A percentile compares a stretch with the other conserved stretches of the same genome.
Conservation (phyloP, 2,797 vertebrate genomes). For the Valencia hispanica region DNA sequence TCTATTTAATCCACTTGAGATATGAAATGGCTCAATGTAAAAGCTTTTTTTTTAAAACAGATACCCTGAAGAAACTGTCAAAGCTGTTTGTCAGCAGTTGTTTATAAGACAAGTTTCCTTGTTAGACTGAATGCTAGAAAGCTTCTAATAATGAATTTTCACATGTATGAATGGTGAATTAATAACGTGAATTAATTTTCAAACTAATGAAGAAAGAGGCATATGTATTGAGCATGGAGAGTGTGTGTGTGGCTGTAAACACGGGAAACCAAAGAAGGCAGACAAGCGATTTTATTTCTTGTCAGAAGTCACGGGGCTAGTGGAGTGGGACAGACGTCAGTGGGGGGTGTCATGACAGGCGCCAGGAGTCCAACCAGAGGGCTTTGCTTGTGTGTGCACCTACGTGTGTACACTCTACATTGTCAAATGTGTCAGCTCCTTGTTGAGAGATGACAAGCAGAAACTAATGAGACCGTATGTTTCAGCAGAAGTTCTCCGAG, state of each 20-base stretch:
- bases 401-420: constrained; percentile 14
- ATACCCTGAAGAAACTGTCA: neutral
- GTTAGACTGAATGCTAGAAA: constrained; percentile 8
- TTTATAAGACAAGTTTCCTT: constrained; percentile 7
- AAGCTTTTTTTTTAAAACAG: neutral
- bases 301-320: constrained; percentile 37
- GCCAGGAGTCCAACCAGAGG: constrained; percentile 56
- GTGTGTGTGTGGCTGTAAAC: constrained; percentile 8
- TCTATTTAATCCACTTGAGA: constrained; percentile 39
- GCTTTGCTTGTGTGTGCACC: constrained; percentile 11
- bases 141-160: constrained; percentile 5
- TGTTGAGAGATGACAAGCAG: constrained; percentile 71
- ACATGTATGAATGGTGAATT: constrained; percentile 3
- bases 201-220: constrained; percentile 8
- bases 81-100: neutral
- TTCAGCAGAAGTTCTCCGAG: constrained; percentile 46
- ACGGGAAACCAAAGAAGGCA: constrained; percentile 2
- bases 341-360: constrained; percentile 54
- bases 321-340: constrained; percentile 44
- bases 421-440: constrained; percentile 57
- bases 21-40: constrained; percentile 18
- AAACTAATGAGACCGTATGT: constrained; percentile 74
- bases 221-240: neutral
- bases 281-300: constrained; percentile 20
- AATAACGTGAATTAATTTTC: constrained; percentile 14